A percentile compares a stretch with the other conserved stretches of the same genome.
phyloP scores from a whole-genome alignment of 2,888 invertebrate genomes.

The Phaonia tiefii region DNA sequence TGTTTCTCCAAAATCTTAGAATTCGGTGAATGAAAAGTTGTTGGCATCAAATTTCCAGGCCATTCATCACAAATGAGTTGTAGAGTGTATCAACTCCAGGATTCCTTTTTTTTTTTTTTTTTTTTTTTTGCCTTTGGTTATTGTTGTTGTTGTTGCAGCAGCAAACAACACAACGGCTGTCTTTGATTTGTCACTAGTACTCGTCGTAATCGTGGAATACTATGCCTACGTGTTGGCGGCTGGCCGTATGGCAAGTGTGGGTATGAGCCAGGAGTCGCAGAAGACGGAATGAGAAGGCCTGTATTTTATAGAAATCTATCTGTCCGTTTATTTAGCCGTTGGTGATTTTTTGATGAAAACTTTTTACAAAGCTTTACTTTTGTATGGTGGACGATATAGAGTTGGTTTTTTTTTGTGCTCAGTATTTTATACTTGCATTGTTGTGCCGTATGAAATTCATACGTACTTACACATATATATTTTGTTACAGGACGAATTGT shows the following conservation, averaged over 20 bases:
- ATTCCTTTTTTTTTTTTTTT: conserved; percentile 49
- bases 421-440: too few relatives aligned
- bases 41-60: conserved; percentile 19
- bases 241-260: background rate
- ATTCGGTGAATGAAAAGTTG: conserved; percentile 4
- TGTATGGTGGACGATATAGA: conserved; percentile 58
- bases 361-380: conserved; percentile 71
- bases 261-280: background rate
- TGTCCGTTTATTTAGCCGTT: conserved; percentile 69
- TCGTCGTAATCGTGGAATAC: conserved; percentile 1
- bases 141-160: conserved; percentile 22
- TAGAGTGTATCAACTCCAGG: conserved; percentile 9
- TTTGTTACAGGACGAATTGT: conserved; percentile 48
- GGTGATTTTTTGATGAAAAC: conserved; percentile 73
- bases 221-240: background rate
- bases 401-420: conserved; percentile 31
- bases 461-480: too few relatives aligned
- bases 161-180: conserved; percentile 53
- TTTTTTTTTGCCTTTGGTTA: too few relatives aligned
- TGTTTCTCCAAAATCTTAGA: background rate
- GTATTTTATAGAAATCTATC: conserved; percentile 54
- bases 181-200: conserved; percentile 78
- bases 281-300: conserved; percentile 48
- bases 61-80: conserved; percentile 7
- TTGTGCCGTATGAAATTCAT: conserved; percentile 31